Evolutionary conservation across 2,888 invertebrate genomes (phyloP), one percentile per base, ranked within the genome.

Genomic region (Coenonympha glycerion): DNA sequence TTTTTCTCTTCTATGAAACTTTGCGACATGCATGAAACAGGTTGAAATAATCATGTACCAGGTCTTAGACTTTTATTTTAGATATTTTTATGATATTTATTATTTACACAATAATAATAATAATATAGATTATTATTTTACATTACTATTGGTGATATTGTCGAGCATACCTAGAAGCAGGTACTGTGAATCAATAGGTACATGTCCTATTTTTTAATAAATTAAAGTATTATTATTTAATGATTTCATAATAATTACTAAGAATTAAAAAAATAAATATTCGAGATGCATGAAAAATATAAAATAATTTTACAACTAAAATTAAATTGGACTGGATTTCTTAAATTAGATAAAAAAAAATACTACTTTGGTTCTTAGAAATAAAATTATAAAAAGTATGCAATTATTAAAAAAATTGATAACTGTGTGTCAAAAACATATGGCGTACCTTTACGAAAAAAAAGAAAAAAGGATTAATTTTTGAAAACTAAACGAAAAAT

Each of bases 161-260:
- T 80, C 77, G 56, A 65, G 68, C 64, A 73, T 73, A 76, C 74
- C 73, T 78, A 76, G 58, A 71, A 68, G 73, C 80, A 80, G 80
- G 82, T 82, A 84, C 81, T 66, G 66, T 66, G 69, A 79, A 78
- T 78, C 74, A 60, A 40, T 36, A n/a, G n/a, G n/a, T n/a, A 49
- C 28, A 33, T 6, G 19, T 34, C 19, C 13, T 36, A 41, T 26
- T 33, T 15, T 24, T 31, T 31, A 39, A 40, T 16, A 48, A 28
- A 39, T 18, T 37, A 44, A 33, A n/a, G 5, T 22, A 33, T 28
- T 13, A 33, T 28, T 13, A 26, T 19, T 42, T 15, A 37, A 37
- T n/a, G n/a, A n/a, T n/a, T n/a, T n/a, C 37, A 21, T 37, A 11
- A 18, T 37, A 37, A 13, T 13, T 39, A 39, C 24, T 22, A 24